Conservation (phyloP, 2,888 invertebrate genomes). For the Imbricaverruca yamaguchii region DNA sequence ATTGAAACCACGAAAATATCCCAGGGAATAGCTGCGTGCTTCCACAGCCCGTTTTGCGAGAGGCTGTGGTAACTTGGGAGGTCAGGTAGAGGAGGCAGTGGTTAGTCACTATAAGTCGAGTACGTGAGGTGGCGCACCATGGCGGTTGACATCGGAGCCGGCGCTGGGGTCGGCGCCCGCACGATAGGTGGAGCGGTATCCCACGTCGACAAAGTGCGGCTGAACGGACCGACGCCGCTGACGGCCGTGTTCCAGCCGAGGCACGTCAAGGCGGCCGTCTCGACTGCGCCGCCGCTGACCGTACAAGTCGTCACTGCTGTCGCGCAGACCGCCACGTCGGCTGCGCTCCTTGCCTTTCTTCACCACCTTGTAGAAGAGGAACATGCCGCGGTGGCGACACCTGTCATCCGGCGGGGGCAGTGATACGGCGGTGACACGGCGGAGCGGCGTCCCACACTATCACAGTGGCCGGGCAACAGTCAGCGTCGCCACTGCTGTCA, state of each 20-base stretch:
- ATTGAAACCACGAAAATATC: too few species aligned
- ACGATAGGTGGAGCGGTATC: background rate
- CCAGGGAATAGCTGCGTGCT: too few species aligned
- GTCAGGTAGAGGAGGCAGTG: too few species aligned
- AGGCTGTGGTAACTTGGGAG: too few species aligned
- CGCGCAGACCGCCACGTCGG: background rate
- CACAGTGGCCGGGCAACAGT: too few species aligned
- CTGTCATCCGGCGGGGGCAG: background rate
- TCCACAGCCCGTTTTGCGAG: too few species aligned
- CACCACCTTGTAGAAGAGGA: conserved; percentile 15
- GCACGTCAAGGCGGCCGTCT: background rate
- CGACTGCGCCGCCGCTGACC: background rate
- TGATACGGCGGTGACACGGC: too few species aligned
- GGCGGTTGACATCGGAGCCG: background rate
- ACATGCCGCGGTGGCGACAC: background rate
- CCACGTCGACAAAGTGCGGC: conserved; percentile 2
- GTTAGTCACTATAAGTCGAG: too few species aligned
- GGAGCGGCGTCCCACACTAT: background rate
- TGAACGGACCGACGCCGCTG: background rate
- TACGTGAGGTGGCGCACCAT: too few species aligned
- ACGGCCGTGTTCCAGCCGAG: background rate
- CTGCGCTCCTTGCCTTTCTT: conserved; percentile 3
- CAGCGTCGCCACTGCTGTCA: background rate
- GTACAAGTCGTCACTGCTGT: background rate
- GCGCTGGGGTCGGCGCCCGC: background rate